These are phyloP conservation scores for Syngnathus typhle DNA, from an alignment of 2,113 vertebrate species.

Conservation along the genomic window DNA sequence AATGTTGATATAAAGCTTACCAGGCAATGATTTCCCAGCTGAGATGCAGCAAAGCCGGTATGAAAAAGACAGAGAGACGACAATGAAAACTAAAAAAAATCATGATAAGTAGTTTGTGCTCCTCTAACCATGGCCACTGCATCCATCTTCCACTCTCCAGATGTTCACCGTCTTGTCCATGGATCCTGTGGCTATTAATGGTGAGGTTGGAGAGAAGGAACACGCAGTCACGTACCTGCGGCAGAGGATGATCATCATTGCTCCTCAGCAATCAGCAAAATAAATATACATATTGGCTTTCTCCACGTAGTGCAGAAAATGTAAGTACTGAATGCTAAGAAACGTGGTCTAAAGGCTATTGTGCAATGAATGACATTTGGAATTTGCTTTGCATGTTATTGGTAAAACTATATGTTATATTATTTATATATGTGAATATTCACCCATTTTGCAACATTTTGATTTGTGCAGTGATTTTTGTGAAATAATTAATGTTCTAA, in stretches of 20 bases:
- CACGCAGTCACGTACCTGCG: slow-evolving; percentile 91
- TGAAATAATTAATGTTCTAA: too few species aligned
- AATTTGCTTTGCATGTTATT: too few species aligned
- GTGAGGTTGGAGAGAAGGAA: slow-evolving; percentile 77
- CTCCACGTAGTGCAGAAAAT: background rate
- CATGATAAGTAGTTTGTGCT: background rate
- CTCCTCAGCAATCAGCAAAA: background rate
- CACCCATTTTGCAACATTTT: too few species aligned
- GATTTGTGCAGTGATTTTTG: too few species aligned
- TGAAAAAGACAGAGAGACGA: background rate
- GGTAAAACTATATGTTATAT: too few species aligned
- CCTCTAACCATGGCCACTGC: slow-evolving; percentile 62
- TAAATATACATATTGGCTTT: background rate
- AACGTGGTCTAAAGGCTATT: too few species aligned
- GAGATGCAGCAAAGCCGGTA: background rate
- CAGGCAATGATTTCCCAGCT: slow-evolving; percentile 52
- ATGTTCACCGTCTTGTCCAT: slow-evolving; percentile 96
- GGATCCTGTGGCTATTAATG: slow-evolving; percentile 88
- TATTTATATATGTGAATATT: too few species aligned
- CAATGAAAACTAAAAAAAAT: background rate
- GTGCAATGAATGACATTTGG: too few species aligned
- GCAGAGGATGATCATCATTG: background rate
- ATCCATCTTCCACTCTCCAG: slow-evolving; percentile 80
- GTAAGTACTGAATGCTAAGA: background rate
- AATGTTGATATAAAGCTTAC: slow-evolving; percentile 35